These are phyloP conservation scores for Drosophila albomicans DNA, from an alignment of 1,140 invertebrate species.

Conservation along the genomic window DNA sequence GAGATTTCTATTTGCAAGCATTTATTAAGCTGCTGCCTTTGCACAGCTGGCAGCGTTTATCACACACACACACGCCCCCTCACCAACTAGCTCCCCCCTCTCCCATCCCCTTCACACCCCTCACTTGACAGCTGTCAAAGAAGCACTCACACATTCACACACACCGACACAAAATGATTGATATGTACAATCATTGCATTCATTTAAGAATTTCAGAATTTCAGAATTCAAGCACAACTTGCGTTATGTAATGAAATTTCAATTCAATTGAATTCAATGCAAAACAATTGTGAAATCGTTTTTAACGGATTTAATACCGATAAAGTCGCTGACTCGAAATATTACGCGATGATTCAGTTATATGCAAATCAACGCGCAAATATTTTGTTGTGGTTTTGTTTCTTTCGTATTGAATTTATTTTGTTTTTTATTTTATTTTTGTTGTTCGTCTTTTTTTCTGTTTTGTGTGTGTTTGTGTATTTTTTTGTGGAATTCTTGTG, in stretches of 20 bases:
- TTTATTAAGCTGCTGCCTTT: conserved; percentile 25
- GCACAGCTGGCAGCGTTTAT: conserved; percentile 72
- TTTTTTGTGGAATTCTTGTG: conserved; percentile 63
- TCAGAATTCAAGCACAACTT: conserved; percentile 22
- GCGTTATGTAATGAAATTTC: conserved; percentile 29
- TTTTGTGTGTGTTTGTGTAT: not conserved
- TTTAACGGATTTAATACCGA: conserved; percentile 5
- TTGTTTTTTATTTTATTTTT: conserved; percentile 41
- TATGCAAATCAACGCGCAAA: conserved; percentile 41
- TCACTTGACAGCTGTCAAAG: not conserved
- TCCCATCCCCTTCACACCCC: not conserved
- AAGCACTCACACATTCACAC: not conserved
- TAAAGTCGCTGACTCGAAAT: conserved; percentile 22
- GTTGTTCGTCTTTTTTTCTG: conserved; percentile 24
- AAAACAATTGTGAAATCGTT: conserved; percentile 18
- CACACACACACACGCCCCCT: conserved; percentile 25
- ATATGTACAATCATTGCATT: conserved; percentile 63
- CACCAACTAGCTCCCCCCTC: conserved; percentile 2
- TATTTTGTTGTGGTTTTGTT: conserved; percentile 27
- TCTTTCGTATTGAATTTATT: conserved; percentile 1
- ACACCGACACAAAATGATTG: conserved; percentile 19
- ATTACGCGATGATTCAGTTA: conserved; percentile 41
- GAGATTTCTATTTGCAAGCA: conserved; percentile 53
- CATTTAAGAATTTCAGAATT: conserved; percentile 18
- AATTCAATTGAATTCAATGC: conserved; percentile 22